These are phyloP conservation scores for Augiades crinisus DNA, from an alignment of 2,888 invertebrate species.

Conservation along the genomic window DNA sequence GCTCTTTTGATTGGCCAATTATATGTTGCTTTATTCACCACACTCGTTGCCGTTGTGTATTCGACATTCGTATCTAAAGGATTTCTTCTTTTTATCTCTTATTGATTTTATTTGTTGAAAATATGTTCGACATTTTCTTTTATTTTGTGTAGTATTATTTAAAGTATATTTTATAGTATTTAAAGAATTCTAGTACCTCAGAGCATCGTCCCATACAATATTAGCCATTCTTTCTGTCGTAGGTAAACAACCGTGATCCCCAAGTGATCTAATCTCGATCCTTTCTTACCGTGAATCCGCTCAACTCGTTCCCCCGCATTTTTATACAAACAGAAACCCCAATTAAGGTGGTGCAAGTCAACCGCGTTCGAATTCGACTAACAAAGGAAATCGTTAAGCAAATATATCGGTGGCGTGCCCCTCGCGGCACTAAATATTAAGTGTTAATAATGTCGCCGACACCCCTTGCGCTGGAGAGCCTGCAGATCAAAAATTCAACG, in stretches of 20 bases:
- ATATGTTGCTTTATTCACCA: conserved; percentile 11
- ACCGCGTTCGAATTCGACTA: conserved; percentile 24
- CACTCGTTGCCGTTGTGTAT: background rate
- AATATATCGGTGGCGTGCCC: conserved; percentile 42
- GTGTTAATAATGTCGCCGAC: conserved; percentile 68
- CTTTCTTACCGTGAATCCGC: conserved; percentile 1
- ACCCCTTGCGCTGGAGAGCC: conserved; percentile 52
- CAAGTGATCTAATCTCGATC: conserved; percentile 6
- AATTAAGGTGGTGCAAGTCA: conserved; percentile 25
- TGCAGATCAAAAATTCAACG: conserved; percentile 67
- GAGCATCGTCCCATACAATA: no score
- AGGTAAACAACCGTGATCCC: background rate
- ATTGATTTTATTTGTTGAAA: no score
- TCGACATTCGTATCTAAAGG: background rate
- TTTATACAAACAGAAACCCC: conserved; percentile 22
- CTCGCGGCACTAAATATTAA: conserved; percentile 65
- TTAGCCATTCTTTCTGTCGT: background rate
- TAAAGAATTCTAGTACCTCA: no score
- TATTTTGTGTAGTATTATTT: no score
- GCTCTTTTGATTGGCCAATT: conserved; percentile 25
- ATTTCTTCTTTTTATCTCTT: no score
- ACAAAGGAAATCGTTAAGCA: conserved; percentile 46
- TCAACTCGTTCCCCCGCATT: conserved; percentile 15
- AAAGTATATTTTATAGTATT: no score
- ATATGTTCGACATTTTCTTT: no score